Conservation (phyloP, 2,113 vertebrate genomes). For the Pseudopodoces humilis region DNA sequence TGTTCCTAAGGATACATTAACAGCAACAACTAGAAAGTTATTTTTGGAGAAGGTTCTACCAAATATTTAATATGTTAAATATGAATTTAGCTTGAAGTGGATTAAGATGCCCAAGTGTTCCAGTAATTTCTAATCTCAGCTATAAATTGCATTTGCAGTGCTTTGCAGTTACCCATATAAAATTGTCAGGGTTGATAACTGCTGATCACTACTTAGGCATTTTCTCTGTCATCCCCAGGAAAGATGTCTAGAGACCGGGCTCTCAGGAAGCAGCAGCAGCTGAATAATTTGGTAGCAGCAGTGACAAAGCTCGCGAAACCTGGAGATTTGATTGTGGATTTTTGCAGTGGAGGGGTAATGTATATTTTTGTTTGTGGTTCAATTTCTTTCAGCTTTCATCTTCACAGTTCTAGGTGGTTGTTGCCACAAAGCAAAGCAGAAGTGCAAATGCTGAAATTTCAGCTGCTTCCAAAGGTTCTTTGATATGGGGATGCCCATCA, state of each 20-base stretch:
- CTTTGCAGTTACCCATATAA: background rate
- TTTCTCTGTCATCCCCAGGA: constrained; percentile 75
- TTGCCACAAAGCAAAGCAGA: background rate
- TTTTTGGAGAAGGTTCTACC: background rate
- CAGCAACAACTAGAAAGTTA: background rate
- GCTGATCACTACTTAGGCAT: background rate
- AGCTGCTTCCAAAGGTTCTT: background rate
- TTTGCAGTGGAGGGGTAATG: constrained; percentile 95
- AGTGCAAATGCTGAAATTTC: background rate
- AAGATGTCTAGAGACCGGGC: constrained; percentile 91
- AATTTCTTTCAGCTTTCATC: background rate
- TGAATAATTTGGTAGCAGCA: constrained; percentile 91
- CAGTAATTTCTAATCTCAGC: background rate
- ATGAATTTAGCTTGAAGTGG: background rate
- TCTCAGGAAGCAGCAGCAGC: constrained; percentile 90
- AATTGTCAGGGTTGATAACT: background rate
- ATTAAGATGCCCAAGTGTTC: background rate
- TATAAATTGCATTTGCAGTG: background rate
- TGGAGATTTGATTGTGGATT: constrained; percentile 89
- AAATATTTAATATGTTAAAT: background rate
- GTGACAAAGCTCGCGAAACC: constrained; percentile 84
- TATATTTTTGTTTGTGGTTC: background rate
- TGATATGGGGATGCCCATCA: background rate
- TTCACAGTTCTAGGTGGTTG: background rate
- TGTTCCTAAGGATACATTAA: background rate